A percentile compares a stretch with the other conserved stretches of the same genome.
Conservation (phyloP, 2,797 vertebrate genomes). For the Hippopotamyrus pictus region DNA sequence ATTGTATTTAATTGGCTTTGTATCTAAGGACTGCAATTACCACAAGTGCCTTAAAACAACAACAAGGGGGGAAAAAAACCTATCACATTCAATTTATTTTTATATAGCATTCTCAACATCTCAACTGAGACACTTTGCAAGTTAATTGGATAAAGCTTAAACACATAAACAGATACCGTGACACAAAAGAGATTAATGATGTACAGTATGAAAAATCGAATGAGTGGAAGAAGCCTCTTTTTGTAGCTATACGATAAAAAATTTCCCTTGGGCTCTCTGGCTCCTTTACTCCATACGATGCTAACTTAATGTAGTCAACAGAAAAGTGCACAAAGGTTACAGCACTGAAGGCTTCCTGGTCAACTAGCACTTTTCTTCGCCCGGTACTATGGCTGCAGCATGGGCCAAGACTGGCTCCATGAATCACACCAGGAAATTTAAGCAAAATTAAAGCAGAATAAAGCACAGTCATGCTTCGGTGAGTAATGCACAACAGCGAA, state of each 20-base stretch:
- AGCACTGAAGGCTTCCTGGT: not conserved
- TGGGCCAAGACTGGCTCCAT: not conserved
- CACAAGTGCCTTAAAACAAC: not conserved
- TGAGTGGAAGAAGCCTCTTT: not conserved
- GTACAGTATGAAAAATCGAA: not conserved
- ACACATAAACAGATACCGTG: not conserved
- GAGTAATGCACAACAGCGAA: not conserved
- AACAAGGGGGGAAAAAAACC: not conserved
- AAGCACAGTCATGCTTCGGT: not conserved
- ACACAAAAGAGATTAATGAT: constrained; percentile 1
- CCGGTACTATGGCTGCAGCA: not conserved
- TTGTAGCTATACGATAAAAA: not conserved
- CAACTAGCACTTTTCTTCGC: not conserved
- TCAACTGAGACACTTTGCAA: not conserved
- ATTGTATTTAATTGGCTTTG: not conserved
- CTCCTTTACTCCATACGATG: not conserved
- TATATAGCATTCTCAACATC: constrained; percentile 1
- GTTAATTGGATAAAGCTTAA: not conserved
- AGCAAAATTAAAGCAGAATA: not conserved
- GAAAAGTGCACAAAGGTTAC: not conserved
- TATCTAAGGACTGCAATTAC: not conserved
- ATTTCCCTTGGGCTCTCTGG: not conserved
- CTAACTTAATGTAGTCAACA: not conserved
- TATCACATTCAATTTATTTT: not conserved
- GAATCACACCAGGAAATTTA: not conserved